Conservation (phyloP, 2,888 invertebrate species). For the Tridacna gigas region DNA sequence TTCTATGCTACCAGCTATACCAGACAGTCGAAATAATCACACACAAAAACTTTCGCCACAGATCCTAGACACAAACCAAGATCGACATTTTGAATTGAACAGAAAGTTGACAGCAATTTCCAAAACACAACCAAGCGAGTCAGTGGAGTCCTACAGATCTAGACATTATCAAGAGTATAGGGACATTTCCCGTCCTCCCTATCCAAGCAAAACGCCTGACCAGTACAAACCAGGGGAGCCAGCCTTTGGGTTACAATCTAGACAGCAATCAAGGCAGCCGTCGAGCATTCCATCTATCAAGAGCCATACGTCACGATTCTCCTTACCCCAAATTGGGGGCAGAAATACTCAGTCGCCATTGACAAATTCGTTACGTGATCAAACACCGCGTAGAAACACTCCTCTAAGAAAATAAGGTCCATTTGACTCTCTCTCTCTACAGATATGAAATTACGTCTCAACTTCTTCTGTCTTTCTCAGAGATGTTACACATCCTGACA, state of each 20-base stretch:
- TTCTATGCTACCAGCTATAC: conserved; percentile 27
- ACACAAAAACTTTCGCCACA: not conserved
- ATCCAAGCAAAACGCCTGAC: conserved; percentile 45
- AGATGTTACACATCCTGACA: too few relatives aligned
- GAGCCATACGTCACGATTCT: conserved; percentile 36
- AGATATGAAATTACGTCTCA: too few relatives aligned
- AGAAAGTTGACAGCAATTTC: not conserved
- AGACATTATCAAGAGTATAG: conserved; percentile 38
- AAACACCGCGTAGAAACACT: not conserved
- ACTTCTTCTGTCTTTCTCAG: too few relatives aligned
- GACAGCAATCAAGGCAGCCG: conserved; percentile 40
- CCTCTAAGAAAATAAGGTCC: too few relatives aligned
- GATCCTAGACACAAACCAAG: not conserved
- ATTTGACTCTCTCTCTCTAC: too few relatives aligned
- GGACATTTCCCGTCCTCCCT: conserved; percentile 14
- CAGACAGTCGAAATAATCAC: not conserved
- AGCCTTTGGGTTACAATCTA: conserved; percentile 15
- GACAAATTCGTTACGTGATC: not conserved
- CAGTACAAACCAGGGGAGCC: conserved; percentile 49
- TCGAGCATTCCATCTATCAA: conserved; percentile 34
- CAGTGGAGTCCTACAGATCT: not conserved
- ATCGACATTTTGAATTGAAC: not conserved
- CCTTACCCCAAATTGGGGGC: conserved; percentile 36
- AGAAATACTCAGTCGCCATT: not conserved
- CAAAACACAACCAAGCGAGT: not conserved